phyloP scores from a whole-genome alignment of 1,140 invertebrate genomes.

The Hyles vespertilio region DNA sequence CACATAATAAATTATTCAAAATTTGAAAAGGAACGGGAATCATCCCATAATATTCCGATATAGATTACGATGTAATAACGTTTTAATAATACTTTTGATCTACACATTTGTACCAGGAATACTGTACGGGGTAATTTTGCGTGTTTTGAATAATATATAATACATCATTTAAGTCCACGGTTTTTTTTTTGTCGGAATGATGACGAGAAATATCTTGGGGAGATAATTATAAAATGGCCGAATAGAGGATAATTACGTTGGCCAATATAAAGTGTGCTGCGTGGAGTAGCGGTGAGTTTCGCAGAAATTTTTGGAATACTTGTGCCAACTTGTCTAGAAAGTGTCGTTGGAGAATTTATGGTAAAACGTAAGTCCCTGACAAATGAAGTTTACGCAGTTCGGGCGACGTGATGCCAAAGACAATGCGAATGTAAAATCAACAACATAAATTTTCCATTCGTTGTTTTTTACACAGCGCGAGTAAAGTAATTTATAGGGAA shows the following conservation, averaged over 20 bases:
- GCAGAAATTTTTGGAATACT: slow-evolving; percentile 18
- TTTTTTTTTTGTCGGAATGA: too few species aligned
- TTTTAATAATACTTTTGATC: slow-evolving; percentile 11
- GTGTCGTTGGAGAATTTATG: slow-evolving; percentile 30
- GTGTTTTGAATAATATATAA: too few species aligned
- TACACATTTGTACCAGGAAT: slow-evolving; percentile 3
- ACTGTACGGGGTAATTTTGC: too few species aligned
- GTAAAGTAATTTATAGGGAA: too few species aligned
- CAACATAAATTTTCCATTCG: slow-evolving; percentile 36
- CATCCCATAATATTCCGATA: slow-evolving; percentile 14
- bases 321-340: slow-evolving; percentile 20
- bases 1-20: slow-evolving; percentile 19
- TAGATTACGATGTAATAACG: slow-evolving; percentile 12
- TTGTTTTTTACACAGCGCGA: slow-evolving; percentile 19
- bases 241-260: too few species aligned
- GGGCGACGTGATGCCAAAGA: slow-evolving; percentile 40
- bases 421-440: slow-evolving; percentile 50
- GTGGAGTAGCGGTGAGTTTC: too few species aligned
- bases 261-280: slow-evolving; percentile 6
- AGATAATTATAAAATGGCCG: too few species aligned
- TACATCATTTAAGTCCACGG: too few species aligned
- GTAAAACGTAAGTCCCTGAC: slow-evolving; percentile 33
- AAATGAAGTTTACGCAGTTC: slow-evolving; percentile 51
- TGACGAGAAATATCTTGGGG: too few species aligned
- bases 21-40: slow-evolving; percentile 13